Base-by-base conservation (phyloP, 2,797 vertebrate genomes). In the Dipus sagitta region DNA sequence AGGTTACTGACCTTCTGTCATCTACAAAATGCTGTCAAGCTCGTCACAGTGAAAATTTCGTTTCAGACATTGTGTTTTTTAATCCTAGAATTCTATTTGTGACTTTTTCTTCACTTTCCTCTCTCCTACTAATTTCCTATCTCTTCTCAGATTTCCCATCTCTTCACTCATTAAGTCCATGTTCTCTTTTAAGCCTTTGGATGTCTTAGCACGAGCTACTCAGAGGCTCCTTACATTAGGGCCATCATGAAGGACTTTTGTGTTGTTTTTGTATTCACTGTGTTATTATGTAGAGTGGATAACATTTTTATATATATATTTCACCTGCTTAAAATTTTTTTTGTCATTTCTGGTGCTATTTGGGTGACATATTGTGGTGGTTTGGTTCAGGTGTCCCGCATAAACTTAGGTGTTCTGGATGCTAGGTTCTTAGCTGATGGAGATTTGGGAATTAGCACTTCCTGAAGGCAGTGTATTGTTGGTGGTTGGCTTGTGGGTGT, bases 11-110 rank as follows among this genome's bases (percentile, higher is more conserved):
- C n/a, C 23, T 14, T 88, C 71, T 93, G 26, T 20, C 0, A n/a
- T 86, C 15, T 81, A 18, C 13, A 77, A 52, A 32, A 38, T 79
- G 20, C 30, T 65, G 4, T 87, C 54, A 94, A 71, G 26, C 42
- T 92, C 72, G 42, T 79, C 17, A 60, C 82, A 65, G 38, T 75
- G 64, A 85, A 92, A 74, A 79, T 78, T 94, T 84, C 20, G 90
- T 70, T 82, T 88, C 11, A 60, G 26, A 47, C 15, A n/a, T 52
- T 80, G 10, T 78, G 54, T 13, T 88, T 86, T 92, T 92, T 88
- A 65, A 38, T 88, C 81, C 23, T 21, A 75, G n/a, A 70, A 62
- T 92, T 81, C 47, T 32, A 11, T 68, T 75, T 93, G 2, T 18
- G 7, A 12, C 15, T 26, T 47, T 6, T 6, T 15, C 1, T 6